phyloP scores from a whole-genome alignment of 1,140 invertebrate genomes.

The Camponotus vicinus region DNA sequence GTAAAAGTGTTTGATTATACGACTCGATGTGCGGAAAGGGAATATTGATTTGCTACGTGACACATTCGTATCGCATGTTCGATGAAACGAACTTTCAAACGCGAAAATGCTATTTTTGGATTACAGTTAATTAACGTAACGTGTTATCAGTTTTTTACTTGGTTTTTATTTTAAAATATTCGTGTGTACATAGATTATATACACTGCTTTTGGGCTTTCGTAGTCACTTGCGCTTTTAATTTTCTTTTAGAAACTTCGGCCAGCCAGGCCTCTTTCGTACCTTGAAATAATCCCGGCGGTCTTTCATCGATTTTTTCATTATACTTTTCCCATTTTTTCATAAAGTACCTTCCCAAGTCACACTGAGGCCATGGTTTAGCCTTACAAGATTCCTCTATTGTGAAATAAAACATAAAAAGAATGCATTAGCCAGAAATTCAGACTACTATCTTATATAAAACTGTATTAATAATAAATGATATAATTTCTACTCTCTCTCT shows the following conservation, averaged over 20 bases:
- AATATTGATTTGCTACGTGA: slow-evolving; percentile 29
- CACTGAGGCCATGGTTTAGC: neutral
- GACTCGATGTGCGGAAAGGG: neutral
- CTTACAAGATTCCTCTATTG: neutral
- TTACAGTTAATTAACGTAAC: neutral
- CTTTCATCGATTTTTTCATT: neutral
- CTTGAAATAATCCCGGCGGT: neutral
- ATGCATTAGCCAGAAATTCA: neutral
- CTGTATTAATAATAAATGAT: neutral
- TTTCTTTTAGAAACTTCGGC: neutral
- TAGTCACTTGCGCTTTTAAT: too few species aligned
- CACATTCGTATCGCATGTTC: neutral
- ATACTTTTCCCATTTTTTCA: neutral
- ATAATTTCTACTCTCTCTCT: neutral
- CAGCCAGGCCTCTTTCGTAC: neutral
- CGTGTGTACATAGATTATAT: too few species aligned
- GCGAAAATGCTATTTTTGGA: neutral
- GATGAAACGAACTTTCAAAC: neutral
- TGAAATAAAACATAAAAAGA: neutral
- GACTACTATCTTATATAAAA: neutral
- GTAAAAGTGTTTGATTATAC: slow-evolving; percentile 8
- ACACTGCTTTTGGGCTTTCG: neutral
- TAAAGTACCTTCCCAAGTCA: neutral
- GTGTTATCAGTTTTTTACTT: too few species aligned
- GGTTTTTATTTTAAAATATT: too few species aligned